Percentiles rank a stretch among this genome's conserved stretches.
Evolutionary conservation across 2,888 invertebrate genomes (phyloP).

Genomic region (Globia sparganii): DNA sequence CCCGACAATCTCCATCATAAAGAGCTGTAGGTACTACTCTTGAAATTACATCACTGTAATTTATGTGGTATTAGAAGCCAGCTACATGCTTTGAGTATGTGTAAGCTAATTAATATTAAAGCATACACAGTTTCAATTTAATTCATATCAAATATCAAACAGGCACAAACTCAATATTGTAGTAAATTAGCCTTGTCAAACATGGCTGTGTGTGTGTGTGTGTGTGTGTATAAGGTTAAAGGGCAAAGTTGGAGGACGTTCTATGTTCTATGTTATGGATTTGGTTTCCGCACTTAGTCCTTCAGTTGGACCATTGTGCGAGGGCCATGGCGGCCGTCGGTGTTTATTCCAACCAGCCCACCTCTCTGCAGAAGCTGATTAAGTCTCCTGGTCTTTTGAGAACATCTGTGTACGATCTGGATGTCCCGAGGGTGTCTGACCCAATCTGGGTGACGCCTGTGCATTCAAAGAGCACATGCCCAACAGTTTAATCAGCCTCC

Average conservation of each 20-base stretch:
- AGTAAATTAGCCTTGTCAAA: constrained; percentile 74
- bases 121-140: constrained; percentile 61
- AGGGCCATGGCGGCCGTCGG: too few relatives aligned
- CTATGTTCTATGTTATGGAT: too few relatives aligned
- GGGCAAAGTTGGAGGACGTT: constrained; percentile 62
- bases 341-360: too few relatives aligned
- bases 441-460: too few relatives aligned
- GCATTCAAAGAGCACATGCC: too few relatives aligned
- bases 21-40: background rate
- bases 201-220: constrained; percentile 61
- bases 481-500: too few relatives aligned
- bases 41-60: constrained; percentile 22
- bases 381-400: too few relatives aligned
- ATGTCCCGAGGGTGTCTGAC: too few relatives aligned
- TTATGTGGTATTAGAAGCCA: constrained; percentile 34
- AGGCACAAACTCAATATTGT: constrained; percentile 64
- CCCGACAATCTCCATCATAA: background rate
- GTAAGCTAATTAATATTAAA: constrained; percentile 54
- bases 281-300: too few relatives aligned
- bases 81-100: constrained; percentile 16
- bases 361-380: too few relatives aligned
- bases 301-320: too few relatives aligned
- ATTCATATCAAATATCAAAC: constrained; percentile 62
- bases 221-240: constrained; percentile 61
- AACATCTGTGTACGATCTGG: too few relatives aligned